A percentile compares a stretch with the other conserved stretches of the same genome.
phyloP scores from a whole-genome alignment of 2,888 invertebrate species.

The Lasioglossum villosulum region DNA sequence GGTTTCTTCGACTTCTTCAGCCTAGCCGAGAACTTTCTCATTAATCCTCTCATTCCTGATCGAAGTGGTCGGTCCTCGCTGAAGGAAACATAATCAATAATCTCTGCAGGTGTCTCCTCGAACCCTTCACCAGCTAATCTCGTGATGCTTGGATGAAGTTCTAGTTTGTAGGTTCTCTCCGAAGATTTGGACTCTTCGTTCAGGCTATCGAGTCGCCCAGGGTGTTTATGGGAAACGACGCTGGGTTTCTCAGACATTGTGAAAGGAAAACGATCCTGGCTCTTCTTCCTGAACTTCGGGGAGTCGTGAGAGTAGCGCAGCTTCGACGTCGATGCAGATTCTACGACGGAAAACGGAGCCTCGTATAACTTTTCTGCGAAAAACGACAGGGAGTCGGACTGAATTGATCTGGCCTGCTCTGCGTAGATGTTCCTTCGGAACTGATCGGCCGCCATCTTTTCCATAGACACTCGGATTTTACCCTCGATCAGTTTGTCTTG shows the following conservation, averaged over 20 bases:
- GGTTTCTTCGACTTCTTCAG: constrained; percentile 39
- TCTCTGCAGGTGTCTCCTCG: constrained; percentile 60
- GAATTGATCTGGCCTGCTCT: constrained; percentile 30
- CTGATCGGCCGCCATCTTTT: constrained; percentile 49
- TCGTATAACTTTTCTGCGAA: constrained; percentile 29
- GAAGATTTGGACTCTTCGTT: constrained; percentile 25
- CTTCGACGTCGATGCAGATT: constrained; percentile 54
- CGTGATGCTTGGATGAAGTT: constrained; percentile 69
- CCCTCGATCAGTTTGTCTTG: not conserved
- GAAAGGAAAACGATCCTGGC: constrained; percentile 76
- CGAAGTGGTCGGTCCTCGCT: constrained; percentile 24
- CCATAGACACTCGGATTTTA: constrained; percentile 40
- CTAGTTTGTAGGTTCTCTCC: constrained; percentile 53
- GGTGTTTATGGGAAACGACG: constrained; percentile 49
- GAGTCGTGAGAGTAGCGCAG: constrained; percentile 37
- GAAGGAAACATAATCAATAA: constrained; percentile 54
- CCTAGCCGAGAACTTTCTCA: constrained; percentile 66
- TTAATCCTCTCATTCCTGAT: constrained; percentile 62
- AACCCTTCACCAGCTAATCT: constrained; percentile 60
- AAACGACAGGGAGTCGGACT: constrained; percentile 30
- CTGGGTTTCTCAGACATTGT: constrained; percentile 73
- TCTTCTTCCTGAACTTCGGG: constrained; percentile 45
- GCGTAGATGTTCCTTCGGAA: constrained; percentile 38
- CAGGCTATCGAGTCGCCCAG: not conserved
- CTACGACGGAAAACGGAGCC: not conserved